Percentiles rank a stretch among this genome's conserved stretches.
These are phyloP conservation scores for Sylvia borin DNA, from an alignment of 2,797 vertebrate genomes.

Conservation along the genomic window DNA sequence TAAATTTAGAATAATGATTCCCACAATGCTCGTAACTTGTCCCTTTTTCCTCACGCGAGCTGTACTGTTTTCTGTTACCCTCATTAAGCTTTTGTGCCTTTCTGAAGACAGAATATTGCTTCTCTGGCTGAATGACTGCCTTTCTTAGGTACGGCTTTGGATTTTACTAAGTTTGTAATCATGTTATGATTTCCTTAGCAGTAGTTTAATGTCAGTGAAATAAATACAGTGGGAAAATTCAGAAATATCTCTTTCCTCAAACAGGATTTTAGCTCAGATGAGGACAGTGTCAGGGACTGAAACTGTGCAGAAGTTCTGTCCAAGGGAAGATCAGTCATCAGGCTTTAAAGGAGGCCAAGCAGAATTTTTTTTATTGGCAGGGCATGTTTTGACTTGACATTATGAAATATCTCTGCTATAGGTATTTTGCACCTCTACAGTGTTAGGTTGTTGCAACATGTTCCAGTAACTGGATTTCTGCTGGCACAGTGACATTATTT, in stretches of 20 bases:
- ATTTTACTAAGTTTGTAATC: neutral
- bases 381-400: neutral
- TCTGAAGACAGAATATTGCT: neutral
- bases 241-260: neutral
- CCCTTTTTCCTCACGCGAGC: neutral
- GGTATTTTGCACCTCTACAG: neutral
- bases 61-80: neutral
- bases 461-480: neutral
- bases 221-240: neutral
- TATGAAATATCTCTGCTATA: neutral
- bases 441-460: neutral
- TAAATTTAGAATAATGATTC: conserved; percentile 23
- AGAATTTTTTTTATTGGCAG: neutral
- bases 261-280: neutral
- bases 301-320: neutral
- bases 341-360: neutral
- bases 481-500: neutral
- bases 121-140: neutral
- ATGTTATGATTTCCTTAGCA: neutral
- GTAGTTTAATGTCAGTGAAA: neutral
- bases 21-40: neutral
- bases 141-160: neutral
- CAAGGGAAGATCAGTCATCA: neutral
- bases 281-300: neutral
- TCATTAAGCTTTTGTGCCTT: neutral